Base-by-base conservation (phyloP, 2,797 vertebrate species). In the Lepidocolaptes lacrymiger region DNA sequence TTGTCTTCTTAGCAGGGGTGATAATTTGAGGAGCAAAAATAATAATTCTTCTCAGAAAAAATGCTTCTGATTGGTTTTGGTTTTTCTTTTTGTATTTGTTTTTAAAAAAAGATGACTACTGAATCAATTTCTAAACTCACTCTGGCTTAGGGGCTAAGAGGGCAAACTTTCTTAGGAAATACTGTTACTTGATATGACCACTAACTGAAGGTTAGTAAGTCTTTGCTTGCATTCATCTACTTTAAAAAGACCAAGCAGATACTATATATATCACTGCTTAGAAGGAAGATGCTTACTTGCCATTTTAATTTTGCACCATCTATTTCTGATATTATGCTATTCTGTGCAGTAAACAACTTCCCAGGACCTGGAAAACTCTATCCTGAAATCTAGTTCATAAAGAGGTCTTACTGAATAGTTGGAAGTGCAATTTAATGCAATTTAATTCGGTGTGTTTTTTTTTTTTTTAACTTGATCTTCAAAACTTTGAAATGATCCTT, bases 101-200 rank as follows among this genome's bases (percentile, higher is more conserved):
- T 81, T 61, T 26, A 73, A 75, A 91, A 91, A 92, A 88, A 92
- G 15, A 93, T 77, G 62, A 92, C 63, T 91, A 94, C 18, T 91
- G 78, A 96, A 96, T 97, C 75, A 72, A 93, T 96, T 97, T 96
- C 89, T 96, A 95, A 97, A 96, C 62, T 97, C 59, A 32, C 48
- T 68, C 48, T 83, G 69, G 30, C 58, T 87, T 94, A 81, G 54
- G 23, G 30, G 73, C 36, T 84, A 63, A 94, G 58, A 97, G 73
- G 92, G 91, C 92, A 96, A 93, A 92, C 48, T 88, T 94, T 82
- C 90, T 96, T 61, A 87, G 81, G 94, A 88, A 96, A 95, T 87
- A 67, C 63, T 77, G 85, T 63, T 91, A 89, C 85, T 90, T 58
- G 46, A 86, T 64, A 71, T 7, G 17, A 93, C 83, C 74, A 89